phyloP scores from a whole-genome alignment of 2,888 invertebrate genomes.

The Litoditis marina region DNA sequence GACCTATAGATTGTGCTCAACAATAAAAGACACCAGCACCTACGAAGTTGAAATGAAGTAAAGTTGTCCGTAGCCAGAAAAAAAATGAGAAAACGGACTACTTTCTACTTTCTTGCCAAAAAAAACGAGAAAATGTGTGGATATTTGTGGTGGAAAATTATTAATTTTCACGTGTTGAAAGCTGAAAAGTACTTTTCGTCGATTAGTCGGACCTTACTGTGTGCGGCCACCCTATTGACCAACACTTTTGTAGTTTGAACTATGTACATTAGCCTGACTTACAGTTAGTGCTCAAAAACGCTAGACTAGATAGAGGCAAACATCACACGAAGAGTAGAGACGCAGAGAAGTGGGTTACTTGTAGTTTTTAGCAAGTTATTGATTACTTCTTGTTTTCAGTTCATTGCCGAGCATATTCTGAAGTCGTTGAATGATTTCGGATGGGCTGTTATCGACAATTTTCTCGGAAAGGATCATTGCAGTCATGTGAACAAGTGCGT shows the following conservation, averaged over 20 bases:
- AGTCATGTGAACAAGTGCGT: slow-evolving; percentile 31
- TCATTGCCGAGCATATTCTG: slow-evolving; percentile 57
- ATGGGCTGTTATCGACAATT: slow-evolving; percentile 60
- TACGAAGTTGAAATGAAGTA: too few species aligned
- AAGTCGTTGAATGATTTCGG: slow-evolving; percentile 56
- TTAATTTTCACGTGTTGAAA: not conserved
- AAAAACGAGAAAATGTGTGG: too few species aligned
- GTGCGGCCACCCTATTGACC: too few species aligned
- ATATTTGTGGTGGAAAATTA: not conserved
- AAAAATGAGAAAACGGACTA: too few species aligned
- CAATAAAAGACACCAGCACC: too few species aligned
- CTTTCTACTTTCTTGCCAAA: too few species aligned
- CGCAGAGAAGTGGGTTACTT: slow-evolving; percentile 38
- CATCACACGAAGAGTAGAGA: slow-evolving; percentile 15
- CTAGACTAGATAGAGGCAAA: slow-evolving; percentile 28
- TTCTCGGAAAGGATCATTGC: slow-evolving; percentile 54
- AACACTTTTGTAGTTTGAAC: too few species aligned
- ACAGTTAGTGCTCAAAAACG: slow-evolving; percentile 46
- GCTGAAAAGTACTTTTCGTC: too few species aligned
- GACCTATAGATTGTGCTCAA: too few species aligned
- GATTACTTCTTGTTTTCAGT: slow-evolving; percentile 25
- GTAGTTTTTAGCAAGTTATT: not conserved
- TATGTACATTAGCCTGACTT: slow-evolving; percentile 12
- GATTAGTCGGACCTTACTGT: too few species aligned
- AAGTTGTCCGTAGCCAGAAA: too few species aligned